Evolutionary conservation across 2,113 vertebrate species (phyloP), one percentile per base, ranked within the genome.

Genomic region (Myotis davidii): DNA sequence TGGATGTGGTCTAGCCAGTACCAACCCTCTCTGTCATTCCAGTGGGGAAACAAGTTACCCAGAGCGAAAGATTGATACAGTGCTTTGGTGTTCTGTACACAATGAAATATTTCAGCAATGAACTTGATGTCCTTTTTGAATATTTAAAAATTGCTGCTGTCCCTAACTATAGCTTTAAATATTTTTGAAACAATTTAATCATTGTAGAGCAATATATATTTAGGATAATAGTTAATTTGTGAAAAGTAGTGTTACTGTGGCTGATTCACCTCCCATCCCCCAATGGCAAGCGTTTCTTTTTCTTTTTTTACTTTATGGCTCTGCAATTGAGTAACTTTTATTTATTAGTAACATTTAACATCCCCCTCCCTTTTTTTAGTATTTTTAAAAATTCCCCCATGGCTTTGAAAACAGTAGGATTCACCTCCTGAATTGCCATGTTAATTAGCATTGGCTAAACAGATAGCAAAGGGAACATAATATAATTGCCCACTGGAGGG

Each of bases 191-290:
- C 12, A 85, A 88, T 48, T 34, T 32, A 90, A 7, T 64, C 89
- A 91, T 5, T 69, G 14, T 39, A 70, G 23, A 88, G 20, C 32
- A 83, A 61, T 37, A 74, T 42, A 65, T 81, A 85, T 72, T 69
- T 93, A 82, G 87, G 56, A 84, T 23, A 72, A 21, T 39, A 79
- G 65, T 86, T 93, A 64, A 85, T 82, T 94, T 78, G 85, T 94
- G 32, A 61, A 83, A 61, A 64, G 32, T 90, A 81, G 7, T 65
- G 25, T 90, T 85, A 52, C n/a, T 91, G 52, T 78, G 13, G 85
- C 8, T 45, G 85, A 87, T 78, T 90, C 6, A 29, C 27, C 9
- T 50, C 25, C 18, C 8, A 32, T 1, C 2, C 17, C n/a, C n/a
- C 9, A 56, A 7, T 50, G 74, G n/a, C 72, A 93, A 78, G 6